Evolutionary conservation across 2,888 invertebrate genomes (phyloP), one percentile per base, ranked within the genome.

Genomic region (Gryllus longicercus): DNA sequence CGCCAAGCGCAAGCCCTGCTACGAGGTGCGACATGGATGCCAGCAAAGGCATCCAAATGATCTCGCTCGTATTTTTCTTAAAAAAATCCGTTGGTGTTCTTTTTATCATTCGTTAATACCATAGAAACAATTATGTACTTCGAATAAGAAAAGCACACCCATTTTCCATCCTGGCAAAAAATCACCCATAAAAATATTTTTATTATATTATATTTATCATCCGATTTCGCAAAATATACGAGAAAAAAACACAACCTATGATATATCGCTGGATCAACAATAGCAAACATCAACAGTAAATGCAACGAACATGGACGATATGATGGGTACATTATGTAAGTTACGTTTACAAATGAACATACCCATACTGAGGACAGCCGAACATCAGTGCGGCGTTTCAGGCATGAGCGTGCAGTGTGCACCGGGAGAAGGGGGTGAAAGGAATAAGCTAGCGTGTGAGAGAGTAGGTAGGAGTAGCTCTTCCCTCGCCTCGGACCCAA

Each of bases 231-330:
- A 79, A 79, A 81, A 81, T 79, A 80, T 80, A 80, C 74, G 76
- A 78, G 78, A 80, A 78, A 78, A 80, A 80, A 80, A 80, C 78
- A 79, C 78, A 76, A 81, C 78, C 75, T 77, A 80, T 75, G 21
- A 21, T 75, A 25, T 21, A 75, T 63, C 63, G 63, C 51, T 79
- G 76, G 76, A 79, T 76, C 79, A 80, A 80, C 80, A 80, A 80
- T 76, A 78, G 80, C 80, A 80, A 80, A 80, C 51, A 78, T 78
- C 78, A 80, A 80, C 80, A 80, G 76, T 80, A 78, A 78, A 80
- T 77, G 77, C 49, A 77, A 77, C 77, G 49, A 80, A 75, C 38
- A 51, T 78, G 78, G 80, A 80, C 80, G 80, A 80, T 76, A 75
- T 80, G 78, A 78, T 77, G 77, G n/a, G 63, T 63, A 63, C 63